These are phyloP conservation scores for Pagetopsis macropterus DNA, from an alignment of 2,797 vertebrate species.

Conservation along the genomic window DNA sequence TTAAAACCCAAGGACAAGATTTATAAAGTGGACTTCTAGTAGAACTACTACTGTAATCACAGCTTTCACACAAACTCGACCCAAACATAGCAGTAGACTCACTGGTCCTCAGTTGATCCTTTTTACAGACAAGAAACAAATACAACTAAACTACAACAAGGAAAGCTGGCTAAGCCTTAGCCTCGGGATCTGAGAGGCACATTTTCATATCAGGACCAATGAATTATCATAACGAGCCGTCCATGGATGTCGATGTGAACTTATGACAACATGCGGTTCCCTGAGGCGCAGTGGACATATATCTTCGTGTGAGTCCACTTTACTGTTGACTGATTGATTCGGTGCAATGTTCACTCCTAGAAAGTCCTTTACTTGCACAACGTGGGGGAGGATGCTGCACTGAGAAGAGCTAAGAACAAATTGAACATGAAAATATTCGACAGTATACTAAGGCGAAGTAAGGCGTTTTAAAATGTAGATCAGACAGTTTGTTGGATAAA, in stretches of 20 bases:
- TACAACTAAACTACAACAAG: not conserved
- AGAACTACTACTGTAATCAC: not conserved
- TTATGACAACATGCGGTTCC: slow-evolving; percentile 56
- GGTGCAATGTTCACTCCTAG: slow-evolving; percentile 41
- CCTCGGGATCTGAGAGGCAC: slow-evolving; percentile 51
- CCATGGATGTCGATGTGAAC: slow-evolving; percentile 49
- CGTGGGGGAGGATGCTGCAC: slow-evolving; percentile 21
- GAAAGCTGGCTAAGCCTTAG: slow-evolving; percentile 24
- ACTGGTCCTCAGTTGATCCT: slow-evolving; percentile 3
- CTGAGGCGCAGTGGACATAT: slow-evolving; percentile 31
- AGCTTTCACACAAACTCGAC: slow-evolving; percentile 3
- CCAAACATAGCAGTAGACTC: slow-evolving; percentile 21
- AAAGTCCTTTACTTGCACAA: slow-evolving; percentile 51
- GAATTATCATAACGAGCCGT: slow-evolving; percentile 71
- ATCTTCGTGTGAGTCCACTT: slow-evolving; percentile 47
- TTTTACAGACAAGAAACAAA: slow-evolving; percentile 26
- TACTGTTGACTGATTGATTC: slow-evolving; percentile 54
- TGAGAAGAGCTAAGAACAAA: slow-evolving; percentile 22
- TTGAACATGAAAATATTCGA: not conserved
- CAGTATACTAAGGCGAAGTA: not conserved
- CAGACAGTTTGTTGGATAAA: not conserved
- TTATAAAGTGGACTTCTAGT: not conserved
- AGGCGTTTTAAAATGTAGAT: not conserved
- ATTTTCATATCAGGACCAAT: slow-evolving; percentile 61
- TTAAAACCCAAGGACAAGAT: not conserved